These are phyloP conservation scores for Thymelicus sylvestris DNA, from an alignment of 2,888 invertebrate species.

Conservation along the genomic window DNA sequence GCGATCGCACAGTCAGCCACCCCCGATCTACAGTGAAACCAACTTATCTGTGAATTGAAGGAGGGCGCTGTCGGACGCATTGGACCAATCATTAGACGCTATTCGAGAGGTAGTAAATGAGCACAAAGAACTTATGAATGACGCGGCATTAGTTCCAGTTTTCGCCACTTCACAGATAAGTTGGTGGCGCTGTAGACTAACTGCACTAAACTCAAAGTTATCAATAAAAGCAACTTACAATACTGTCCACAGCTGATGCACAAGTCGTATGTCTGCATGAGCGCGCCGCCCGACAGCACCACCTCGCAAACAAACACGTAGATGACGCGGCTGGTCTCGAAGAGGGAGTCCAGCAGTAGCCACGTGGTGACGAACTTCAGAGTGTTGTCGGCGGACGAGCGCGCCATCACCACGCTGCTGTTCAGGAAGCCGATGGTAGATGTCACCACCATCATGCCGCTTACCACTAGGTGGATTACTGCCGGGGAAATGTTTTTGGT, in stretches of 20 bases:
- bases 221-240: conserved; percentile 51
- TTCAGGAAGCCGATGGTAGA: conserved; percentile 73
- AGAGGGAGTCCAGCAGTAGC: conserved; percentile 74
- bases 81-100: too few relatives aligned
- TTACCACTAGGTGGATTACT: conserved; percentile 74
- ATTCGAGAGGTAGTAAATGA: too few relatives aligned
- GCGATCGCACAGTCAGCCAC: too few relatives aligned
- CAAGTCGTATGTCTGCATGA: conserved; percentile 68
- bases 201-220: too few relatives aligned
- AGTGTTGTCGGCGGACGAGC: conserved; percentile 56
- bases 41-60: too few relatives aligned
- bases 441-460: conserved; percentile 65
- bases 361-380: conserved; percentile 71
- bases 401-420: conserved; percentile 68
- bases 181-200: too few relatives aligned
- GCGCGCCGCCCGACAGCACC: conserved; percentile 64
- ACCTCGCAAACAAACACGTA: conserved; percentile 74
- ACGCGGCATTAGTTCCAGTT: too few relatives aligned
- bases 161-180: too few relatives aligned
- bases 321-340: conserved; percentile 73
- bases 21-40: too few relatives aligned
- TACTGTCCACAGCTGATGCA: conserved; percentile 71
- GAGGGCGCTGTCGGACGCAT: too few relatives aligned
- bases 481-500: conserved; percentile 32
- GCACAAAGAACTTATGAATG: too few relatives aligned